Evolutionary conservation across 2,888 invertebrate species (phyloP).

Genomic region (Rhamnusium bicolor): DNA sequence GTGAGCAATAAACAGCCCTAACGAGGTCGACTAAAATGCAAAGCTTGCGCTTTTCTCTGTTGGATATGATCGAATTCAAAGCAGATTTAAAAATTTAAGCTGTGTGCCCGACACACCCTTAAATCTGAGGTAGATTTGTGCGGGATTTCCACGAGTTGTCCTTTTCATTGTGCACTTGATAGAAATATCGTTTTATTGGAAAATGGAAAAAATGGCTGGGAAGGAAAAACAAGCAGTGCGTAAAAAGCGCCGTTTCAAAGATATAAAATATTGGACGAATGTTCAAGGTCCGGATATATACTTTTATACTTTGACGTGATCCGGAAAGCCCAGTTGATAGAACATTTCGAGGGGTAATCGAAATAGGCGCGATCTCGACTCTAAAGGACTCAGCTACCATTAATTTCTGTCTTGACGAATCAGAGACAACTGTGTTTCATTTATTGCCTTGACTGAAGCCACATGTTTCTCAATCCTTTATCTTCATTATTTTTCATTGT

Average conservation of each 20-base stretch:
- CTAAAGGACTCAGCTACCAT: conserved; percentile 36
- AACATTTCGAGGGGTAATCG: conserved; percentile 50
- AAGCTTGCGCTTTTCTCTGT: conserved; percentile 1
- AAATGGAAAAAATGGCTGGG: conserved; percentile 1
- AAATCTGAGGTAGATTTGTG: conserved; percentile 16
- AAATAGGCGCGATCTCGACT: conserved; percentile 44
- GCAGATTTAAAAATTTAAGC: conserved; percentile 23
- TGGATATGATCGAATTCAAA: conserved; percentile 7
- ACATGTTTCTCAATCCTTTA: conserved; percentile 20
- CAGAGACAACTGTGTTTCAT: conserved; percentile 33
- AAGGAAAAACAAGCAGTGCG: conserved; percentile 18
- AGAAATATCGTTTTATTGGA: background rate
- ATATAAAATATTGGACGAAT: conserved; percentile 23
- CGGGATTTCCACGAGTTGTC: conserved; percentile 9
- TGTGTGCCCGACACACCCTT: background rate
- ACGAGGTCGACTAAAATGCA: conserved; percentile 5
- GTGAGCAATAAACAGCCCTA: conserved; percentile 5
- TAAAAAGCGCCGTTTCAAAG: background rate
- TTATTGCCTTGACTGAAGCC: conserved; percentile 30
- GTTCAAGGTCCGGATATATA: conserved; percentile 37
- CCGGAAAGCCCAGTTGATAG: conserved; percentile 48
- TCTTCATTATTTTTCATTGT: conserved; percentile 13
- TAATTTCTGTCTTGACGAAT: conserved; percentile 42
- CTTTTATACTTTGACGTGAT: conserved; percentile 46
- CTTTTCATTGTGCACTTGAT: conserved; percentile 10